These are phyloP conservation scores for Myodes glareolus DNA, from an alignment of 2,113 vertebrate genomes.

Conservation along the genomic window DNA sequence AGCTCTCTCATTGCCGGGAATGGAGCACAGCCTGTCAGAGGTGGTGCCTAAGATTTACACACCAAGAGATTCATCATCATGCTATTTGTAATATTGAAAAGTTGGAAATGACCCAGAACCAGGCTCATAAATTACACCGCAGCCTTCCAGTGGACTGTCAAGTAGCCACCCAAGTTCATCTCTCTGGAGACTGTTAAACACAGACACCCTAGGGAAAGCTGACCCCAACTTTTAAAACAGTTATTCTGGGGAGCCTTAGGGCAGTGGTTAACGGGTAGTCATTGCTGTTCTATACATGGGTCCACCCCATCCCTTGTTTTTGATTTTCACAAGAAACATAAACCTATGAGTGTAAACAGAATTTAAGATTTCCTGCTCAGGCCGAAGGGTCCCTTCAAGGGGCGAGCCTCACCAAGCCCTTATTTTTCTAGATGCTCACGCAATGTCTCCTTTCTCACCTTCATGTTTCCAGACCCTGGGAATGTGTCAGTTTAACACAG, in stretches of 20 bases:
- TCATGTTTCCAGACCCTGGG: background rate
- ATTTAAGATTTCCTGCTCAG: background rate
- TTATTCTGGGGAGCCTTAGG: background rate
- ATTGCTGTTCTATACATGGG: background rate
- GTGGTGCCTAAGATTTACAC: slow-evolving; percentile 47
- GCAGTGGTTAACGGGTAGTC: background rate
- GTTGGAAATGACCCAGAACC: slow-evolving; percentile 67
- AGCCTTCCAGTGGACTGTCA: slow-evolving; percentile 51
- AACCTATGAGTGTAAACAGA: background rate
- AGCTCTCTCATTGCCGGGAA: background rate
- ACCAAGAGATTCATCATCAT: slow-evolving; percentile 20
- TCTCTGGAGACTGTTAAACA: slow-evolving; percentile 62
- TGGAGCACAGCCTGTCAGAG: background rate
- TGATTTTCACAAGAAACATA: background rate
- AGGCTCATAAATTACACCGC: slow-evolving; percentile 69
- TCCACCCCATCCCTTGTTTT: background rate
- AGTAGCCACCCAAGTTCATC: slow-evolving; percentile 50
- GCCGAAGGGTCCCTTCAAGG: background rate
- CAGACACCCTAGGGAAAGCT: slow-evolving; percentile 29
- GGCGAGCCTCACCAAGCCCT: background rate
- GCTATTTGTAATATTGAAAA: slow-evolving; percentile 71
- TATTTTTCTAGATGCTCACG: background rate
- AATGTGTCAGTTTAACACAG: background rate
- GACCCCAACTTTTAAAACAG: background rate
- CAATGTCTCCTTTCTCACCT: background rate